Base-by-base conservation (phyloP, 2,113 vertebrate genomes). In the Calonectris borealis region DNA sequence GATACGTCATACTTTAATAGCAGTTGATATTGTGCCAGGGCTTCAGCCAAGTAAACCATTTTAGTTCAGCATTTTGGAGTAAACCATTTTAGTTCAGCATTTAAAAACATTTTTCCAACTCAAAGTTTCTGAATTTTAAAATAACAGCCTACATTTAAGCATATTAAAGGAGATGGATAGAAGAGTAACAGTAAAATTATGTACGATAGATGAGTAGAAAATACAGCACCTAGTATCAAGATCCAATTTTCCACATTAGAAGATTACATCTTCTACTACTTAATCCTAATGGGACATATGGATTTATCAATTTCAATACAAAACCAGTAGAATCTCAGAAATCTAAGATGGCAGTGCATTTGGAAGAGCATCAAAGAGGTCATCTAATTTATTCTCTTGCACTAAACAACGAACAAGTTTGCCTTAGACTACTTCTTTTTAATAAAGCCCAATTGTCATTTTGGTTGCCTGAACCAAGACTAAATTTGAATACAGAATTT, bases 1-100 rank as follows among this genome's bases (percentile, higher is more conserved):
- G 96, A 95, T 66, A 72, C 44, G 22, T 80, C 61, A 94, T 83
- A 62, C 76, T 76, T 96, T 80, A 98, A 86, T 42, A 87, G 86
- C 54, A 71, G 83, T 14, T 82, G 66, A 94, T 91, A 87, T 13
- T 92, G 69, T 82, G 89, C 77, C 84, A 51, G 26, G n/a, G 46
- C 20, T 86, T 91, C 60, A 60, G 91, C 75, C 88, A 93, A 94
- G 40, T 70, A 87, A 90, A 84, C 65, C 40, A 95, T 87, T 94
- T 94, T 58, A 84, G 70, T 69, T 91, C 49, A 91, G 36, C 19
- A 71, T 68, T 84, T 80, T 52, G 52, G 48, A 94, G 58, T 72
- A 95, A 85, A 91, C 32, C 70, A 83, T 70, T 93, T 86, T 69
- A 89, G n/a, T 77, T 92, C 11, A 96, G 54, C 36, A 38, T 93